Percentiles rank a stretch among this genome's conserved stretches.
Evolutionary conservation across 1,140 invertebrate genomes (phyloP).

Genomic region (Acromyrmex charruanus): DNA sequence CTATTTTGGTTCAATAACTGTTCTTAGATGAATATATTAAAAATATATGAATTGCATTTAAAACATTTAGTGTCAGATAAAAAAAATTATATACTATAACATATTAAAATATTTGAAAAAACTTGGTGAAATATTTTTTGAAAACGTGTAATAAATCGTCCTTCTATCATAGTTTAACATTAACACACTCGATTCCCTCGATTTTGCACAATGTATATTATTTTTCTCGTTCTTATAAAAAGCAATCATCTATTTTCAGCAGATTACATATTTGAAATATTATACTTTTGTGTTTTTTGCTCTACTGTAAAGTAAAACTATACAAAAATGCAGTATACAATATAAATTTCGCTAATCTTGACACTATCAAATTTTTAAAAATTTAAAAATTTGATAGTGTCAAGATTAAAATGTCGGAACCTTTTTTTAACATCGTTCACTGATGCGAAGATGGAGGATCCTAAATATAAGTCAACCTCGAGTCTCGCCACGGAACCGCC

Average conservation of each 20-base stretch:
- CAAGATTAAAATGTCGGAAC: neutral
- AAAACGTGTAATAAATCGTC: neutral
- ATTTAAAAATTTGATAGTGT: neutral
- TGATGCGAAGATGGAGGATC: conserved; percentile 12
- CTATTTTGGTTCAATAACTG: neutral
- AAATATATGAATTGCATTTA: conserved; percentile 18
- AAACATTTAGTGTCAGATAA: neutral
- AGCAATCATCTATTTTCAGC: neutral
- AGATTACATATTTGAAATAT: neutral
- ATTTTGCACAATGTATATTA: neutral
- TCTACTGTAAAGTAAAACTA: neutral
- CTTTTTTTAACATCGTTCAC: neutral
- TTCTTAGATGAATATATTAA: neutral
- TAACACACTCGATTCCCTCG: conserved; percentile 1
- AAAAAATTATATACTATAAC: conserved; percentile 12
- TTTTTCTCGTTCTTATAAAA: neutral
- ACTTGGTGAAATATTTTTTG: neutral
- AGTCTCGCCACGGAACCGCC: conserved; percentile 9
- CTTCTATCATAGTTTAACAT: neutral
- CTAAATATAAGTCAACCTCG: conserved; percentile 31
- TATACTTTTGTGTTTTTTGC: neutral
- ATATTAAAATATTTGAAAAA: conserved; percentile 19
- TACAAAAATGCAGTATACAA: neutral
- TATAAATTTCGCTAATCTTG: neutral
- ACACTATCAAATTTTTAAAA: neutral